Conservation (phyloP, 64 coral and sea anemone genomes). For the Anthopleura sola region DNA sequence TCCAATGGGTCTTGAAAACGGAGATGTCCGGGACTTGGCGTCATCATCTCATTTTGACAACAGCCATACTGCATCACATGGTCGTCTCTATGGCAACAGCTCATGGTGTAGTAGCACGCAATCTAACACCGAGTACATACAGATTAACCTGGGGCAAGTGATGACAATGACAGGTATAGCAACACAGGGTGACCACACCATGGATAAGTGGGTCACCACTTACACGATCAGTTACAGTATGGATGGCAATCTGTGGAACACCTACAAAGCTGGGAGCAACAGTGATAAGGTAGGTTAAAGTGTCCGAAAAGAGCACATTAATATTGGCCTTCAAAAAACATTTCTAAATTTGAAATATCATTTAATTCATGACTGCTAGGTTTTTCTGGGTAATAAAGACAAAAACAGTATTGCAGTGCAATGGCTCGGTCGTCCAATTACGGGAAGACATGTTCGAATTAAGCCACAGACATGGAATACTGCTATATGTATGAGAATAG, state of each 20-base stretch:
- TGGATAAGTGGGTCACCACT: slow-evolving; percentile 35
- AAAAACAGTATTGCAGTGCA: background rate
- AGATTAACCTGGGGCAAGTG: slow-evolving; percentile 21
- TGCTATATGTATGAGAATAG: slow-evolving; percentile 45
- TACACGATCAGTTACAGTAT: slow-evolving; percentile 28
- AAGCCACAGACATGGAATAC: slow-evolving; percentile 7
- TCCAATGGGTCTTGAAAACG: background rate
- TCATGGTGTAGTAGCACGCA: slow-evolving; percentile 13
- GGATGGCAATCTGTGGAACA: background rate
- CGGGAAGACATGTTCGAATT: slow-evolving; percentile 24
- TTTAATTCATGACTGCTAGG: background rate
- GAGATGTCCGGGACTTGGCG: background rate
- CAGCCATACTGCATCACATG: slow-evolving; percentile 1
- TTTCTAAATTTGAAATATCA: background rate
- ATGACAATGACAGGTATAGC: slow-evolving; percentile 42
- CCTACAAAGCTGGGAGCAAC: background rate
- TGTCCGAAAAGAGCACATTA: too few relatives aligned
- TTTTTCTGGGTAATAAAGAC: slow-evolving; percentile 32
- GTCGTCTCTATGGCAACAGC: background rate
- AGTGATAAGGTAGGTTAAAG: background rate
- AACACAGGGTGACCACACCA: slow-evolving; percentile 45
- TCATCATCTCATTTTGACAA: slow-evolving; percentile 3
- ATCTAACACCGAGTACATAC: slow-evolving; percentile 30
- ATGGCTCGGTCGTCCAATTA: background rate
- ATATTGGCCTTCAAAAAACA: too few relatives aligned